A percentile compares a stretch with the other conserved stretches of the same genome.
Evolutionary conservation across 2,113 vertebrate genomes (phyloP).

Genomic region (Aix galericulata): DNA sequence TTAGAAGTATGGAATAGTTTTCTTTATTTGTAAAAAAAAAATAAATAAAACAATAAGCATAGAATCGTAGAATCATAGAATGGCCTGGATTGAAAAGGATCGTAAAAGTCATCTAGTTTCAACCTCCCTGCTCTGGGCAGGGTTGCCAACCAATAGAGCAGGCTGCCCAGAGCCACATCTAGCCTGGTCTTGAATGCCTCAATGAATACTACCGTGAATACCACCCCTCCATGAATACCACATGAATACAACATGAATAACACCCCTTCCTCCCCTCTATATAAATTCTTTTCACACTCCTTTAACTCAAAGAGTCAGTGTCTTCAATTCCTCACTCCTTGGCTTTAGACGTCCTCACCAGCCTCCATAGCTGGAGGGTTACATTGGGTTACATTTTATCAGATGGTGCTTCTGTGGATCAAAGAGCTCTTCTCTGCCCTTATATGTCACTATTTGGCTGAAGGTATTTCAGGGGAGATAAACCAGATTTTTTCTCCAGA

Average conservation of each 20-base stretch:
- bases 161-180: too few species aligned
- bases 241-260: neutral
- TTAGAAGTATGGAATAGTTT: neutral
- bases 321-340: neutral
- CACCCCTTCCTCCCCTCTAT: rapidly evolving
- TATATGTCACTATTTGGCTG: neutral
- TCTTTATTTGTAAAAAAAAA: neutral
- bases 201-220: too few species aligned
- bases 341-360: neutral
- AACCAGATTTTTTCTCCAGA: neutral
- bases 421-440: neutral
- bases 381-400: neutral
- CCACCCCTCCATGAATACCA: too few species aligned
- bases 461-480: neutral
- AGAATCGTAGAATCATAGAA: too few species aligned
- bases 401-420: neutral
- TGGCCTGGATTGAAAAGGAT: too few species aligned
- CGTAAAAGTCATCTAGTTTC: too few species aligned
- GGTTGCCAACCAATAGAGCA: too few species aligned
- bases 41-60: neutral
- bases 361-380: neutral
- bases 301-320: neutral
- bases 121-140: too few species aligned
- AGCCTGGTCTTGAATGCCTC: too few species aligned
- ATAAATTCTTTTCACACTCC: rapidly evolving